A percentile compares a stretch with the other conserved stretches of the same genome.
Evolutionary conservation across 2,888 invertebrate species (phyloP).

Genomic region (Cheilosia scutellata): DNA sequence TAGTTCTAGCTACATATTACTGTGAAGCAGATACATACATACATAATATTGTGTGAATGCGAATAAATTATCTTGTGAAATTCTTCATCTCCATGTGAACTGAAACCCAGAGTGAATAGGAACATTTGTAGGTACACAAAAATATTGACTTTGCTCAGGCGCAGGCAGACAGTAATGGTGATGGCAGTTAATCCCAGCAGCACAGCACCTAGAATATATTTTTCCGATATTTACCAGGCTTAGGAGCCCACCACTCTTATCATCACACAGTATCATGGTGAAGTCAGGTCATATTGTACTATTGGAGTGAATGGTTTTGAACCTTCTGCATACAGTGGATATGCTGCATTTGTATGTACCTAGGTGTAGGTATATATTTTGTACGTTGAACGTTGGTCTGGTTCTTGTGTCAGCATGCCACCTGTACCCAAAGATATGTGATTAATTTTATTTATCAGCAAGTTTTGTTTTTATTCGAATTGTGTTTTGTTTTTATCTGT

Average conservation of each 20-base stretch:
- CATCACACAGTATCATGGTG: slow-evolving; percentile 23
- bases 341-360: not conserved
- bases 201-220: not conserved
- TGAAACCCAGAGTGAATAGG: not conserved
- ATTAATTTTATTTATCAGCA: not conserved
- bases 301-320: slow-evolving; percentile 29
- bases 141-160: slow-evolving; percentile 38
- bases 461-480: too few relatives aligned
- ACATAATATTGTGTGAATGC: not conserved
- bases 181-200: slow-evolving; percentile 10
- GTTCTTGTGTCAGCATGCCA: slow-evolving; percentile 33
- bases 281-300: slow-evolving; percentile 30
- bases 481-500: too few relatives aligned
- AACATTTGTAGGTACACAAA: not conserved
- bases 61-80: slow-evolving; percentile 23
- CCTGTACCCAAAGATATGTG: slow-evolving; percentile 46
- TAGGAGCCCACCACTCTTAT: slow-evolving; percentile 33
- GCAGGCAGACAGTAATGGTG: slow-evolving; percentile 8
- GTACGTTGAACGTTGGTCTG: not conserved
- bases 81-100: slow-evolving; percentile 28
- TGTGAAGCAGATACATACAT: not conserved
- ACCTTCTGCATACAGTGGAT: not conserved
- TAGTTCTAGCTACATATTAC: not conserved
- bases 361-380: not conserved
- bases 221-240: slow-evolving; percentile 2